Conservation (phyloP, 2,888 invertebrate species). For the Sympetrum striolatum region DNA sequence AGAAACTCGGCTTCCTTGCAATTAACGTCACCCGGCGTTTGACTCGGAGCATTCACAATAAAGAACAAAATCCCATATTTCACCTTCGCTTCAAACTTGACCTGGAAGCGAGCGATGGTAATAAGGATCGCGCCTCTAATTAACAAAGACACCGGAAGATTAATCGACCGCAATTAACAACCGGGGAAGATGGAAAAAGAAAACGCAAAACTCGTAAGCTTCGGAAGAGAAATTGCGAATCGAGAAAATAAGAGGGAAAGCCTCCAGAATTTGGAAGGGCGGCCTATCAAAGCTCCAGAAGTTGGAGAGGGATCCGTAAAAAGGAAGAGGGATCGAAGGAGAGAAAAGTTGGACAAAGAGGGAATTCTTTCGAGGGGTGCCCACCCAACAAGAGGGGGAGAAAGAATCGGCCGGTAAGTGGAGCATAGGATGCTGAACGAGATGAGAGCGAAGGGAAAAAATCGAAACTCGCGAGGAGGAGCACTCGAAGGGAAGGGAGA, state of each 20-base stretch:
- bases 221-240: background rate
- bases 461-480: background rate
- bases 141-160: background rate
- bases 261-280: background rate
- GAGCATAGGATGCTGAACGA: background rate
- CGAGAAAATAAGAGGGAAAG: background rate
- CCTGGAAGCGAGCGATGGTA: background rate
- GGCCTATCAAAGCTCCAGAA: too few species aligned
- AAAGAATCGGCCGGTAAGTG: background rate
- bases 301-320: too few species aligned
- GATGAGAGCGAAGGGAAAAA: background rate
- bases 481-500: background rate
- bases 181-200: background rate
- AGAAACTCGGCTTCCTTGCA: too few species aligned
- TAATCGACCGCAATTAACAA: background rate
- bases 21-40: too few species aligned
- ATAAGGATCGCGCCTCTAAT: background rate
- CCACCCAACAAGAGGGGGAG: background rate
- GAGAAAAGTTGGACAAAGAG: background rate
- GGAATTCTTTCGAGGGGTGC: background rate
- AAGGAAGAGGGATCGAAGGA: background rate
- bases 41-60: too few species aligned
- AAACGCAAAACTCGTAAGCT: background rate
- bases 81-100: too few species aligned
- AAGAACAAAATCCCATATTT: too few species aligned